Evolutionary conservation across 2,113 vertebrate species (phyloP), one percentile per base, ranked within the genome.

Genomic region (Callocephalon fimbriatum): DNA sequence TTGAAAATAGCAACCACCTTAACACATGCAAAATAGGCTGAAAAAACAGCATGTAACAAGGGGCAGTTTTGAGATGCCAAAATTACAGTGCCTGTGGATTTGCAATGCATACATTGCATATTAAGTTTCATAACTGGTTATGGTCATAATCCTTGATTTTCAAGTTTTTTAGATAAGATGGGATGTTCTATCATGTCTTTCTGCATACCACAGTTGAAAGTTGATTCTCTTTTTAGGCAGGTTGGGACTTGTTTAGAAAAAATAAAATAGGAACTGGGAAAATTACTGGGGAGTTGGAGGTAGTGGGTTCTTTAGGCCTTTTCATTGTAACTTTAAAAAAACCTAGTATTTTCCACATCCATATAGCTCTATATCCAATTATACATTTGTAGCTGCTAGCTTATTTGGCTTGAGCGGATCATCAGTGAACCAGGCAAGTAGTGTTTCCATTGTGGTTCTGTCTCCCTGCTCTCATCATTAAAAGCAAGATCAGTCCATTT

Each of bases 1-100:
- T 95, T 95, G 88, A 96, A 96, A 97, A 97, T 88, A 95, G 86
- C 94, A 93, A 51, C 94, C 95, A 89, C 94, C 88, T 93, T 86
- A 93, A 47, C 71, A 38, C 92, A 93, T 96, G 92, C 92, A 92
- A 96, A 97, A 68, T 23, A 91, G 76, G 35, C 88, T 95, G 92
- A 72, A 96, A 97, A 96, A 88, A 54, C 86, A 88, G 38, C 48
- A 29, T 92, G 72, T 80, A 95, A 83, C 86, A 66, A 95, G 90
- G 92, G 95, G 88, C 92, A 97, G 75, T 91, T 95, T 75, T 83
- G 47, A 86, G 88, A 86, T 94, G 75, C 90, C 97, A 96, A 96
- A 96, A 86, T 95, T 97, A 92, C 44, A n/a, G 32, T 92, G 92
- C 83, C 51, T 95, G 75, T 90, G 88, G 59, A 72, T 96, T 92